A percentile compares a stretch with the other conserved stretches of the same genome.
phyloP scores from a whole-genome alignment of 2,888 invertebrate genomes.

The Listrodromus nycthemerus region DNA sequence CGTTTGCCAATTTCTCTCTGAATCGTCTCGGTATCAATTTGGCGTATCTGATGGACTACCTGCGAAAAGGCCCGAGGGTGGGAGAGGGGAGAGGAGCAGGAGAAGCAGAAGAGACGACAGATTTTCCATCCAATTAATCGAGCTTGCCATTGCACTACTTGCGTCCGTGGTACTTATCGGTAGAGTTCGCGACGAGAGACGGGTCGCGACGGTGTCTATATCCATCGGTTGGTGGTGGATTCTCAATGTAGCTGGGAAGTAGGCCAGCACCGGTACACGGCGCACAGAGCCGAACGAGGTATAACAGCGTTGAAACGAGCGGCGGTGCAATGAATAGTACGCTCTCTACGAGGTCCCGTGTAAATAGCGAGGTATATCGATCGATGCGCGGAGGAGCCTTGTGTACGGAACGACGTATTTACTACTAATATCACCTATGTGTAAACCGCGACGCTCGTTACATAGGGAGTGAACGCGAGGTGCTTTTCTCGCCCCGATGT shows the following conservation, averaged over 20 bases:
- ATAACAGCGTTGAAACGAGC: conserved; percentile 38
- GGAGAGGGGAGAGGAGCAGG: neutral
- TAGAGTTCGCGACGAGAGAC: conserved; percentile 35
- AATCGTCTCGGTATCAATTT: conserved; percentile 13
- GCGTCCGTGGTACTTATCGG: conserved; percentile 41
- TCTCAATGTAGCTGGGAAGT: conserved; percentile 50
- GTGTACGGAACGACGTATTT: conserved; percentile 42
- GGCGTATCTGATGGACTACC: neutral
- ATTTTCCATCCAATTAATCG: conserved; percentile 60
- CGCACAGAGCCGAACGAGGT: conserved; percentile 37
- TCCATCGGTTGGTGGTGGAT: neutral
- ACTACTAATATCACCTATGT: neutral
- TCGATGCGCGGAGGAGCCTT: conserved; percentile 33
- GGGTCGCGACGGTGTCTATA: conserved; percentile 1
- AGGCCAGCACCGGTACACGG: conserved; percentile 41
- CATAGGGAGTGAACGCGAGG: conserved; percentile 7
- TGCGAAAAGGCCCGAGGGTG: neutral
- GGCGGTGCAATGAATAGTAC: conserved; percentile 53
- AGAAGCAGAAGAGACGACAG: conserved; percentile 17
- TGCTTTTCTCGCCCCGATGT: conserved; percentile 20
- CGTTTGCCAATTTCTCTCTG: conserved; percentile 7
- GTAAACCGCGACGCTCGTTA: conserved; percentile 14
- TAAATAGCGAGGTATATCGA: conserved; percentile 56
- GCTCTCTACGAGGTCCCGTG: conserved; percentile 38
- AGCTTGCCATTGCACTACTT: conserved; percentile 13